A percentile compares a stretch with the other conserved stretches of the same genome.
Conservation (phyloP, 2,888 invertebrate genomes). For the Morpho helenor region DNA sequence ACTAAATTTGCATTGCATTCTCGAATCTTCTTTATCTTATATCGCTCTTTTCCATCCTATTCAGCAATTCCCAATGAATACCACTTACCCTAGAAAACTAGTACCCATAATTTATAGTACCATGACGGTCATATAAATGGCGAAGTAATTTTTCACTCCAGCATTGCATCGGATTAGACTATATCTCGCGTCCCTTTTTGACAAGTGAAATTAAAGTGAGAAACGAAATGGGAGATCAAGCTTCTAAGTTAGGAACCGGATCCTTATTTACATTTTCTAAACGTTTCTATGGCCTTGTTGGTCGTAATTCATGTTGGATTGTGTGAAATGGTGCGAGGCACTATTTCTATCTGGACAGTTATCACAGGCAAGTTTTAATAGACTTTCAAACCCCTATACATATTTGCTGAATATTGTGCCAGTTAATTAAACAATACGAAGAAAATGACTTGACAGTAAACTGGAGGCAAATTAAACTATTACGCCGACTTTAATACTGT, state of each 20-base stretch:
- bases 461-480: too few species aligned
- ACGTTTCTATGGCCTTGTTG: slow-evolving; percentile 16
- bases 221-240: slow-evolving; percentile 12
- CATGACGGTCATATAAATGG: slow-evolving; percentile 5
- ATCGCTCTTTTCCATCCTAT: slow-evolving; percentile 4
- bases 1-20: too few species aligned
- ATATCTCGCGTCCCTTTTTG: slow-evolving; percentile 13
- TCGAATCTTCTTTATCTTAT: too few species aligned
- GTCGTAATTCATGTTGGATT: slow-evolving; percentile 14
- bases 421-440: too few species aligned
- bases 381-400: slow-evolving; percentile 3
- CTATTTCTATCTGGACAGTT: slow-evolving; percentile 8
- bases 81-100: slow-evolving; percentile 12
- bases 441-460: too few species aligned
- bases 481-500: too few species aligned
- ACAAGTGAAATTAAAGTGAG: slow-evolving; percentile 14
- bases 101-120: slow-evolving; percentile 11
- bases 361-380: slow-evolving; percentile 3
- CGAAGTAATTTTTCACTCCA: slow-evolving; percentile 15
- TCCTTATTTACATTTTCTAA: slow-evolving; percentile 19
- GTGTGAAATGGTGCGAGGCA: slow-evolving; percentile 10
- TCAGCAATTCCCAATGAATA: slow-evolving; percentile 5
- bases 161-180: slow-evolving; percentile 3
- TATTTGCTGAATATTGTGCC: not conserved
- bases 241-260: slow-evolving; percentile 15